phyloP scores from a whole-genome alignment of 2,113 vertebrate genomes.

The Aptenodytes patagonicus region DNA sequence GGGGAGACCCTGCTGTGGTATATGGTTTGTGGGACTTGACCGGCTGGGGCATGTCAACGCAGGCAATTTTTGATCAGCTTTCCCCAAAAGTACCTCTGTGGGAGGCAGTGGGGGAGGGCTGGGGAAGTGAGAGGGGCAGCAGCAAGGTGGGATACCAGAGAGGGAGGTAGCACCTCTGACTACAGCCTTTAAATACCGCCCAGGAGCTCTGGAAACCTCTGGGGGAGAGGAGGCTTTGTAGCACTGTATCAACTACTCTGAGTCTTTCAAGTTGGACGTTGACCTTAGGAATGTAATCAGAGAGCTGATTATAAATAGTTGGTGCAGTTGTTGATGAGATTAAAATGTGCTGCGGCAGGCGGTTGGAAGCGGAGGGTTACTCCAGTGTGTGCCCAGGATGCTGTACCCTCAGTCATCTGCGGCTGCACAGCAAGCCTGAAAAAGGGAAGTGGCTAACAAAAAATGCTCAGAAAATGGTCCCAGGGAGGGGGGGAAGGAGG shows the following conservation, averaged over 20 bases:
- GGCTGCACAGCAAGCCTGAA: neutral
- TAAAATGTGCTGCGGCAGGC: neutral
- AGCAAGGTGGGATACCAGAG: neutral
- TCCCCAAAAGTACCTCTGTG: neutral
- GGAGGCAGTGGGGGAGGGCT: neutral
- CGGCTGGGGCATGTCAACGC: neutral
- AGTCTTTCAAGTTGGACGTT: neutral
- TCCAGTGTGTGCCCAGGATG: neutral
- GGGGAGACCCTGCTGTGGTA: neutral
- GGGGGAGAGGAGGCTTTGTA: neutral
- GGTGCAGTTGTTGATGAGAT: slow-evolving; percentile 34
- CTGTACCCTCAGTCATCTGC: neutral
- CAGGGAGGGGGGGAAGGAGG: neutral
- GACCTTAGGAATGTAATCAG: slow-evolving; percentile 55
- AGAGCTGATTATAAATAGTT: slow-evolving; percentile 58
- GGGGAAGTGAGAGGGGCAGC: neutral
- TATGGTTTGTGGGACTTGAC: neutral
- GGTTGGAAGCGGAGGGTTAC: neutral
- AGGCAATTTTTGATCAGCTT: neutral
- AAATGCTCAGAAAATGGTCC: neutral
- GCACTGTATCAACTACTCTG: neutral
- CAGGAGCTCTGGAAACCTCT: neutral
- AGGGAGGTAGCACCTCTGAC: neutral
- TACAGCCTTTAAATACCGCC: neutral
- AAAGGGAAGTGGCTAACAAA: slow-evolving; percentile 36